Percentiles rank a stretch among this genome's conserved stretches.
Evolutionary conservation across 2,113 vertebrate genomes (phyloP).

Genomic region (Gobio gobio): DNA sequence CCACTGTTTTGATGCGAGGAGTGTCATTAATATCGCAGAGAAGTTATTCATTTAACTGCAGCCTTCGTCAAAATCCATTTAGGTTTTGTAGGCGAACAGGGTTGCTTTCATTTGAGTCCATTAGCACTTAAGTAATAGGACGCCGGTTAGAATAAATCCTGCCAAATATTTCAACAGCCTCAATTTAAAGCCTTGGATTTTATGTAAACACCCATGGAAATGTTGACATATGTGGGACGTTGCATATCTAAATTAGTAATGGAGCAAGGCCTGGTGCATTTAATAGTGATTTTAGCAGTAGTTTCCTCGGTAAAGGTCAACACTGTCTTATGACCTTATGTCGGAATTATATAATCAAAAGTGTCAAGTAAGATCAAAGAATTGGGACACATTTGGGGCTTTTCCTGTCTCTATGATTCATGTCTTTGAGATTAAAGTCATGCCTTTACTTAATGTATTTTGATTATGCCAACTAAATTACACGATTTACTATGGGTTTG

Average conservation of each 20-base stretch:
- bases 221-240: not conserved
- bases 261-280: not conserved
- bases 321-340: not conserved
- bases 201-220: not conserved
- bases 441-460: not conserved
- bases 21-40: slow-evolving; percentile 29
- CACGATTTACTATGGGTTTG: not conserved
- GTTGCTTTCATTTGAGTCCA: slow-evolving; percentile 39
- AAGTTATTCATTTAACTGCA: slow-evolving; percentile 21
- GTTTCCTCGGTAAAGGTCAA: slow-evolving; percentile 6
- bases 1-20: slow-evolving; percentile 15
- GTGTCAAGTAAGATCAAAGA: not conserved
- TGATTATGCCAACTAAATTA: not conserved
- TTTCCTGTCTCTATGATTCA: not conserved
- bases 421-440: not conserved
- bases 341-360: not conserved
- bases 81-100: slow-evolving; percentile 31
- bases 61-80: slow-evolving; percentile 34
- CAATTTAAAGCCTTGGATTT: slow-evolving; percentile 20
- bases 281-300: not conserved
- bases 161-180: slow-evolving; percentile 41
- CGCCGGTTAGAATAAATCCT: slow-evolving; percentile 28
- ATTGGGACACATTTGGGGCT: not conserved
- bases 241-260: not conserved
- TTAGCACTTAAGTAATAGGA: slow-evolving; percentile 46